Evolutionary conservation across 2,888 invertebrate genomes (phyloP).

Genomic region (Dascillus cervinus): DNA sequence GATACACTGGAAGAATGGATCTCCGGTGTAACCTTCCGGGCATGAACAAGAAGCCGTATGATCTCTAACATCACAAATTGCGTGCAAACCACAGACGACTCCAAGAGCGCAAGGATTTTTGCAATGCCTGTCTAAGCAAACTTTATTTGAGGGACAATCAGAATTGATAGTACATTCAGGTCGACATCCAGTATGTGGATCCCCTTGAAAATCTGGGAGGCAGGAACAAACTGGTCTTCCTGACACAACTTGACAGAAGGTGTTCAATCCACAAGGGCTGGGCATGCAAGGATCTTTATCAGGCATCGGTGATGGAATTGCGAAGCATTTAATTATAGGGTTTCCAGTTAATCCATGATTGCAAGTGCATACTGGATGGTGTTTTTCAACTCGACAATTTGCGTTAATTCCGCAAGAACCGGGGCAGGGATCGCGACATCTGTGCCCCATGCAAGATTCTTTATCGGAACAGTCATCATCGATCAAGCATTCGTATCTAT

Average conservation of each 20-base stretch:
- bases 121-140: conserved; percentile 70
- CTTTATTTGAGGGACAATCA: conserved; percentile 65
- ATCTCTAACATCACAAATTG: conserved; percentile 69
- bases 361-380: conserved; percentile 75
- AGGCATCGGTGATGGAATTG: conserved; percentile 46
- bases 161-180: conserved; percentile 79
- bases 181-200: conserved; percentile 68
- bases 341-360: conserved; percentile 66
- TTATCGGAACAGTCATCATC: conserved; percentile 69
- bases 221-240: conserved; percentile 71
- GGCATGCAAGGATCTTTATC: conserved; percentile 63
- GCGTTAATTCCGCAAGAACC: conserved; percentile 73
- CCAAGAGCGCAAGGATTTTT: conserved; percentile 62
- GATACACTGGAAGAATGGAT: conserved; percentile 70
- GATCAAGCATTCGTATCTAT: conserved; percentile 70
- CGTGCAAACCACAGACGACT: conserved; percentile 71
- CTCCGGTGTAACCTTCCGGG: conserved; percentile 68
- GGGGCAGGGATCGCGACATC: conserved; percentile 75
- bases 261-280: conserved; percentile 71
- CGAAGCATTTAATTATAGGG: conserved; percentile 66
- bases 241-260: conserved; percentile 63
- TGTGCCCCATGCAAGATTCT: conserved; percentile 71
- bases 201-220: conserved; percentile 65
- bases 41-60: conserved; percentile 80
- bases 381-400: conserved; percentile 65